Base-by-base conservation (phyloP, 2,113 vertebrate genomes). In the Nesoenas mayeri region DNA sequence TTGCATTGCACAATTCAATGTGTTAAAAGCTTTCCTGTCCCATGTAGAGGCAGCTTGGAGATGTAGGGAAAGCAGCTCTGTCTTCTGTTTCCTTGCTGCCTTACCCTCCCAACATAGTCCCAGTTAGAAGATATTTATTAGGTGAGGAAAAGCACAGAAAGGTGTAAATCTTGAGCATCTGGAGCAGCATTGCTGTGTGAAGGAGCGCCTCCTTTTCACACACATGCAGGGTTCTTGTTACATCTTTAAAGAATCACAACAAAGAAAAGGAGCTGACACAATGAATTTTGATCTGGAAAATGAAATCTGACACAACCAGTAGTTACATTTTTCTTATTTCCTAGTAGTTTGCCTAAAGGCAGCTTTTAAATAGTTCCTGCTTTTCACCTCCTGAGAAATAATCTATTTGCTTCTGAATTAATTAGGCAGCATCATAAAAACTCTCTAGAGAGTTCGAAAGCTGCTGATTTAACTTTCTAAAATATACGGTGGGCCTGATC, bases 311-410 rank as follows among this genome's bases (percentile, higher is more conserved):
- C 96, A 97, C 93, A 95, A 96, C 89, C 95, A 95, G 91, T 96
- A 96, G 97, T 97, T 96, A 95, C 67, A 89, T 96, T 97, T 96
- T 97, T 96, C 91, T 93, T 97, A 91, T 87, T 97, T 93, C 73
- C 77, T 96, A 51, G 62, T 97, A 94, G 79, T 96, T 95, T 94
- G 97, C 95, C 96, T 96, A 95, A 96, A 96, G 94, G 96, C 95
- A 95, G 87, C 92, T 96, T 97, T 96, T 96, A 97, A 95, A 97
- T 97, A 95, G 96, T 96, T 96, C 89, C 94, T 90, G 77, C 79
- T 96, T 95, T 96, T 94, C 64, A 87, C 93, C 92, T 96, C 95
- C 84, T 85, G 81, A 97, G 96, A 96, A 97, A 96, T 88, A 91
- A 90, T 96, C 91, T 91, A 57, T 95, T 96, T 96, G 92, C 89